Base-by-base conservation (phyloP, 2,888 invertebrate genomes). In the Tinea pellionella region DNA sequence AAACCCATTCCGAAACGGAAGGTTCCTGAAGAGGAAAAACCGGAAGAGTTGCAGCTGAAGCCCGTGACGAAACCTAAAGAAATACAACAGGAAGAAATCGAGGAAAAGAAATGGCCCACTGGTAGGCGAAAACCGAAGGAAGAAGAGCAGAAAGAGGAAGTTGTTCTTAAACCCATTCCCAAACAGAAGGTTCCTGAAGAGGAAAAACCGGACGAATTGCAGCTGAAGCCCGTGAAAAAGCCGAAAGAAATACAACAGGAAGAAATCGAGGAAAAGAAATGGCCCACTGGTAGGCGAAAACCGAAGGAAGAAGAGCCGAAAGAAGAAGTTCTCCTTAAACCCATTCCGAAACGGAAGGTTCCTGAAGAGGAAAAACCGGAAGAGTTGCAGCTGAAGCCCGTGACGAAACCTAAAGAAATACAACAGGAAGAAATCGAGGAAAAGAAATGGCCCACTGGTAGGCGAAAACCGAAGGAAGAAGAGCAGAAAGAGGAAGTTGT, bases 401-500 rank as follows among this genome's bases (percentile, higher is more conserved):
- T 65, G 69, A 60, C 70, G 0, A 24, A 62, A 64, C 58, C 64
- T 68, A 67, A 77, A 74, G 68, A 72, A n/a, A n/a, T n/a, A n/a
- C n/a, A n/a, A n/a, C n/a, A n/a, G 13, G 64, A 73, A 37, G 74
- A 75, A 57, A 72, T 74, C 2, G 66, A 78, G 53, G 77, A 78
- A 61, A 69, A 72, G 3, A 66, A 70, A 67, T 79, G 71, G 74
- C 77, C 67, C 43, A 70, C 66, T 11, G 81, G 80, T 1, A 76
- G 72, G 60, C 76, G 73, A 60, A 71, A 71, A 6, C 78, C 79
- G 18, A 68, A 74, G 9, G 74, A 75, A 60, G 76, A 84, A 65
- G 75, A 64, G 69, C 74, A 67, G 67, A 78, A 75, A 59, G 89
- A 89, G 70, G 80, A 88, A 62, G 78, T 89, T 0, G 70, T 73